Conservation (phyloP, 2,113 vertebrate genomes). For the Arenaria interpres region DNA sequence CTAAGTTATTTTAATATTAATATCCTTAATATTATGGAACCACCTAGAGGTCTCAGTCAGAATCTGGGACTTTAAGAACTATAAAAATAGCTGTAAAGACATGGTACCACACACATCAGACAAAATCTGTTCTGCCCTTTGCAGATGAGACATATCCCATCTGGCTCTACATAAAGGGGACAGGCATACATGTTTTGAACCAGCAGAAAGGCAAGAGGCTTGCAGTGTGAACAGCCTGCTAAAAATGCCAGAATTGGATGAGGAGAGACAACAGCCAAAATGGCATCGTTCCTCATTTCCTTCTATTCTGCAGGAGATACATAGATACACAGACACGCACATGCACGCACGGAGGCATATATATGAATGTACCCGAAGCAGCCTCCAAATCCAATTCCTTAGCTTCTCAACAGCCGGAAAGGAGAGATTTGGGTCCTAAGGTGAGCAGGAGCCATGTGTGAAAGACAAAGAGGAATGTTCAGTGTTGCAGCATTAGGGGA, state of each 20-base stretch:
- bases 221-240: slow-evolving; percentile 36
- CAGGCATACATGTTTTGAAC: background rate
- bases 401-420: background rate
- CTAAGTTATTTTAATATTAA: background rate
- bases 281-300: background rate
- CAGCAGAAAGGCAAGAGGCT: slow-evolving; percentile 36
- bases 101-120: slow-evolving; percentile 29
- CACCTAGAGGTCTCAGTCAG: background rate
- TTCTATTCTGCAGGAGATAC: background rate
- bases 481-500: background rate
- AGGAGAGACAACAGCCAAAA: background rate
- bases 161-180: slow-evolving; percentile 28
- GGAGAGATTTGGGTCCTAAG: background rate
- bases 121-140: slow-evolving; percentile 62
- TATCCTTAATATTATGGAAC: slow-evolving; percentile 6
- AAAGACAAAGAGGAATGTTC: background rate
- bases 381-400: background rate
- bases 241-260: background rate
- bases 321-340: accelerated
- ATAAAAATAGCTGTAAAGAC: slow-evolving; percentile 48
- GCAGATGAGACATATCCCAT: slow-evolving; percentile 53
- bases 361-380: background rate
- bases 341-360: background rate
- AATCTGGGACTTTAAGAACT: background rate
- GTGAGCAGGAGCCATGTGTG: background rate